Base-by-base conservation (phyloP, 2,888 invertebrate species). In the Campoletis raptor region DNA sequence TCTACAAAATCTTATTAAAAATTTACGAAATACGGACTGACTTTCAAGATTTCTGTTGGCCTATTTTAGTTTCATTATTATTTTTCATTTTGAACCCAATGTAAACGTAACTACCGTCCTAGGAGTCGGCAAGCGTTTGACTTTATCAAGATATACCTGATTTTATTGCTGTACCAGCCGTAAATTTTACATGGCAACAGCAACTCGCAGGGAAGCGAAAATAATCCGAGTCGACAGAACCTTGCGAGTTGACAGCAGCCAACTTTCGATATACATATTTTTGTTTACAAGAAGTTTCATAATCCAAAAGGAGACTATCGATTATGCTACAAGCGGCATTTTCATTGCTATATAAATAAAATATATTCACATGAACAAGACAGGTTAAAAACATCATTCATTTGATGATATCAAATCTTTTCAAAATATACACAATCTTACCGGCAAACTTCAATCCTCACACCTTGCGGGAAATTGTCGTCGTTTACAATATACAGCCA, bases 171-270 rank as follows among this genome's bases (percentile, higher is more conserved):
- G 89, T 72, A 76, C 85, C 86, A 8, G 89, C 90, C 66, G 83
- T 87, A 74, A 91, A 90, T 54, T 84, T 92, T 36, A 95, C 90
- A 67, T 95, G 95, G 90, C 98, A 98, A 76, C 97, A 96, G 92
- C 98, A 98, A 90, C 97, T 97, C 36, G 97, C 96, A 0, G 98
- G 97, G 77, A 97, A 94, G 90, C 95, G 94, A 87, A 97, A 96
- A 12, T 94, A 92, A 82, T 95, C 96, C 24, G 95, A 94, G 15
- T 94, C 89, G 1, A 95, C 91, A 9, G 94, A 91, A 0, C 95
- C 95, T 12, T 93, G 92, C 0, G 94, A 91, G 69, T 94, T 95
- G 0, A 97, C 89, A 0, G 96, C 95, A 24, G 96, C 90, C 82
- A 96, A 90, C 88, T 95, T 95, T 57, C 95, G 93, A 87, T 95